Evolutionary conservation across 2,888 invertebrate genomes (phyloP), one percentile per base, ranked within the genome.

Genomic region (Lasioglossum pauxillum): DNA sequence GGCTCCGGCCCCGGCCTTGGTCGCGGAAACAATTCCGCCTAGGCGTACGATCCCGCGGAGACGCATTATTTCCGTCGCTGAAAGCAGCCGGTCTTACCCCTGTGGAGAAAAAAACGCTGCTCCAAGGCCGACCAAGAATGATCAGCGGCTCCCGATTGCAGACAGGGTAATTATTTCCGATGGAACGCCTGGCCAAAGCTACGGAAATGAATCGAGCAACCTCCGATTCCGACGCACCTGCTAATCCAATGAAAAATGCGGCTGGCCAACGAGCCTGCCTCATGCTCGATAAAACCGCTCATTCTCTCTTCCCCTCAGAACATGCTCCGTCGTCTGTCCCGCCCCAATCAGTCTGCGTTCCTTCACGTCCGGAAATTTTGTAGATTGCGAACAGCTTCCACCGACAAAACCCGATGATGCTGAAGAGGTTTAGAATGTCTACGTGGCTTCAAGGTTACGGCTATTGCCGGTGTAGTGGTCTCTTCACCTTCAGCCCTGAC

Each of bases 1-100:
- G 53, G 2, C 23, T 23, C 10, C 53, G 53, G 49, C 76, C 10
- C 73, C 71, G 76, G 72, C 57, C 75, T 67, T 74, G 78, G 83
- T 84, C 86, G 89, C 76, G 88, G 86, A 91, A 91, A 92, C 91
- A 91, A 92, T 91, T 87, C 91, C 82, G 82, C 81, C 84, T 64
- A 69, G 86, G 87, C 89, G 84, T 90, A 88, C 90, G 90, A 87
- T 89, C 83, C 88, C 85, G 69, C 79, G 75, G 90, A 90, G 90
- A 84, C 88, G 91, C 85, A 91, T 91, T 91, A 91, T 92, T 90
- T 79, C 85, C 83, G 78, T 77, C 84, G 67, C 83, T 87, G 81
- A 77, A 84, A 81, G 71, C 78, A 73, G 38, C n/a, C 72, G 75
- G 60, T 78, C 75, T 84, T 84, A 84, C 53, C 49, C 78, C 46